Conservation (phyloP, 1,140 invertebrate species). For the Diorhabda sublineata region DNA sequence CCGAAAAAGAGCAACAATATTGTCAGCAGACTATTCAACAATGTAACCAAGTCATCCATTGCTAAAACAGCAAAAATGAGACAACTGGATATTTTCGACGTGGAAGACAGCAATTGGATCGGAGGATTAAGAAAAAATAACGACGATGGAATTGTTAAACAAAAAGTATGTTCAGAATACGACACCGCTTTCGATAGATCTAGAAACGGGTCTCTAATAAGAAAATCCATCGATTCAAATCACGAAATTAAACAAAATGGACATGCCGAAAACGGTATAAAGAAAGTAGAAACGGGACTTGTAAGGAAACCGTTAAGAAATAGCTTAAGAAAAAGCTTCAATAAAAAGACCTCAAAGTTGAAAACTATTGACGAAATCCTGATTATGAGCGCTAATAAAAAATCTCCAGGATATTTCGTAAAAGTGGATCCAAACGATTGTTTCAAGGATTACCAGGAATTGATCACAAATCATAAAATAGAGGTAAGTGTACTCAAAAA, state of each 20-base stretch:
- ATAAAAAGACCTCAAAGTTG: slow-evolving; percentile 16
- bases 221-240: slow-evolving; percentile 9
- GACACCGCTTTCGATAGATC: slow-evolving; percentile 22
- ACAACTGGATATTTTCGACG: slow-evolving; percentile 46
- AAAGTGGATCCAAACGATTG: slow-evolving; percentile 27
- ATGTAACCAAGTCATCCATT: slow-evolving; percentile 55
- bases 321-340: slow-evolving; percentile 18
- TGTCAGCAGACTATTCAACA: slow-evolving; percentile 50
- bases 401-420: slow-evolving; percentile 25
- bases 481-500: slow-evolving; percentile 21
- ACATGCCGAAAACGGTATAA: slow-evolving; percentile 3
- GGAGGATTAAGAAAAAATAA: slow-evolving; percentile 32
- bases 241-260: slow-evolving; percentile 1
- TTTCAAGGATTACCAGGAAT: slow-evolving; percentile 29
- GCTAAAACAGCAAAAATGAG: slow-evolving; percentile 57
- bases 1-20: slow-evolving; percentile 41
- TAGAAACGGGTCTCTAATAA: slow-evolving; percentile 26
- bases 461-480: not conserved
- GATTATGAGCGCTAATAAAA: slow-evolving; percentile 27
- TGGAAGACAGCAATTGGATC: slow-evolving; percentile 36
- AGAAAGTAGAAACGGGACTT: not conserved
- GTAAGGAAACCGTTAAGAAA: slow-evolving; percentile 13
- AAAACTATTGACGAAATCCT: slow-evolving; percentile 24
- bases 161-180: slow-evolving; percentile 4
- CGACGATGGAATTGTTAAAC: slow-evolving; percentile 17